Conservation (phyloP, 2,113 vertebrate species). For the Gymnorhina tibicen region DNA sequence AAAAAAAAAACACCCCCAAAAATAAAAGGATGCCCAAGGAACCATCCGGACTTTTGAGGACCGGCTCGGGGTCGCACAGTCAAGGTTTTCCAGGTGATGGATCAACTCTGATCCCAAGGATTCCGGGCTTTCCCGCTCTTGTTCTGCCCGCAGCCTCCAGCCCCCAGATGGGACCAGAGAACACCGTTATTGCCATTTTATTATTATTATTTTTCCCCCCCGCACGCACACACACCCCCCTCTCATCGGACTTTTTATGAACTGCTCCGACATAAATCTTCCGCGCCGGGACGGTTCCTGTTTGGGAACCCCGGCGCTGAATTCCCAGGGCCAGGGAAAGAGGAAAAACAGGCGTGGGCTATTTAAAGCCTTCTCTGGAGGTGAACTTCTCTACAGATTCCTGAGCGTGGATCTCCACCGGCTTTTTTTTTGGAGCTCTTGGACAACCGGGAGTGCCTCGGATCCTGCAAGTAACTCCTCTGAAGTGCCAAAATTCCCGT, state of each 20-base stretch:
- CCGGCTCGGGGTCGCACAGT: not conserved
- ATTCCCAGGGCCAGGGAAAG: not conserved
- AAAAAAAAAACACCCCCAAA: not conserved
- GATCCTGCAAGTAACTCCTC: not conserved
- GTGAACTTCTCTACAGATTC: not conserved
- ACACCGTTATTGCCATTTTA: not conserved
- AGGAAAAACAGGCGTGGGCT: not conserved
- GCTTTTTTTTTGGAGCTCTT: not conserved
- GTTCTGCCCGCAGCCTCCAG: not conserved
- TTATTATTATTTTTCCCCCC: fast-evolving
- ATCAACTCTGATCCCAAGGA: not conserved
- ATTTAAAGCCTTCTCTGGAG: not conserved
- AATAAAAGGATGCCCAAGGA: not conserved
- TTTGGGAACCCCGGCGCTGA: not conserved
- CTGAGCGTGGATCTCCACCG: not conserved
- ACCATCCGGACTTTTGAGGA: not conserved
- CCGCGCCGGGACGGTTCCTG: not conserved
- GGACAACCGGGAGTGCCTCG: not conserved
- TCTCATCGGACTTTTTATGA: not conserved
- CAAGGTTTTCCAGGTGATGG: not conserved
- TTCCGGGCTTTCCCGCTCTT: not conserved
- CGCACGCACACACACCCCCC: not conserved
- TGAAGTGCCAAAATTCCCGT: not conserved
- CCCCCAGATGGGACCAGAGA: not conserved
- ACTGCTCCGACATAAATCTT: not conserved